Percentiles rank a stretch among this genome's conserved stretches.
These are phyloP conservation scores for Penaeus monodon DNA, from an alignment of 2,888 invertebrate species.

Conservation along the genomic window DNA sequence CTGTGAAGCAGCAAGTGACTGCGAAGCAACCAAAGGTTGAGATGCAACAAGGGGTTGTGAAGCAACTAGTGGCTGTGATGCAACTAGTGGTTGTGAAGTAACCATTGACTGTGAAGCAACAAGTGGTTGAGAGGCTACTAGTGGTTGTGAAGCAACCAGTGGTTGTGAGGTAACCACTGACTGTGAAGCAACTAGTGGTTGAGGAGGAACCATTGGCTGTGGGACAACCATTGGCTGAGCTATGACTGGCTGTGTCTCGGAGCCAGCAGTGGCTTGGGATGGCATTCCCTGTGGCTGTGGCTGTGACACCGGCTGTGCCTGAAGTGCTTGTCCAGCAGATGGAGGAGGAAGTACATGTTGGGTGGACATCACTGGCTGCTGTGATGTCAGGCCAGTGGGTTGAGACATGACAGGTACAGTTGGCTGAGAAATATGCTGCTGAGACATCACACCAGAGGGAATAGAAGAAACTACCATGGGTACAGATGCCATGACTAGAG, in stretches of 20 bases:
- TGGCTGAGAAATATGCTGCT: conserved; percentile 40
- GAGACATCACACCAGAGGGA: conserved; percentile 9
- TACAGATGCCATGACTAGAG: conserved; percentile 43
- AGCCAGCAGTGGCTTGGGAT: conserved; percentile 4
- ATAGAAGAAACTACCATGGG: conserved; percentile 33
- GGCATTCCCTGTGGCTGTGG: conserved; percentile 16
- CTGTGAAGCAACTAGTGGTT: conserved; percentile 17
- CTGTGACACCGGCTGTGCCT: not conserved
- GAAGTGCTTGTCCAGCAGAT: conserved; percentile 19
- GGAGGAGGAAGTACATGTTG: conserved; percentile 41
- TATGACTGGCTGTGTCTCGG: conserved; percentile 24
- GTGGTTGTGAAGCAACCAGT: conserved; percentile 27
- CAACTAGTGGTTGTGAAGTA: conserved; percentile 3
- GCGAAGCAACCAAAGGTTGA: conserved; percentile 36
- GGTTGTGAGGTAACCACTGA: conserved; percentile 25
- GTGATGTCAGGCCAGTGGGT: conserved; percentile 32
- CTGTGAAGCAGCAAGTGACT: conserved; percentile 16
- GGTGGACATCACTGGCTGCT: conserved; percentile 29
- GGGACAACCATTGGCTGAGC: conserved; percentile 12
- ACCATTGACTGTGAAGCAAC: conserved; percentile 26
- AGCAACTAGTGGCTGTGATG: conserved; percentile 30
- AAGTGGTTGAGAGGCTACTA: conserved; percentile 27
- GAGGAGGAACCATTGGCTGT: conserved; percentile 21
- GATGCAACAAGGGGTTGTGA: conserved; percentile 25
- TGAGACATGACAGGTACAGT: conserved; percentile 29